Base-by-base conservation (phyloP, 1,140 invertebrate genomes). In the Penaeus vannamei region DNA sequence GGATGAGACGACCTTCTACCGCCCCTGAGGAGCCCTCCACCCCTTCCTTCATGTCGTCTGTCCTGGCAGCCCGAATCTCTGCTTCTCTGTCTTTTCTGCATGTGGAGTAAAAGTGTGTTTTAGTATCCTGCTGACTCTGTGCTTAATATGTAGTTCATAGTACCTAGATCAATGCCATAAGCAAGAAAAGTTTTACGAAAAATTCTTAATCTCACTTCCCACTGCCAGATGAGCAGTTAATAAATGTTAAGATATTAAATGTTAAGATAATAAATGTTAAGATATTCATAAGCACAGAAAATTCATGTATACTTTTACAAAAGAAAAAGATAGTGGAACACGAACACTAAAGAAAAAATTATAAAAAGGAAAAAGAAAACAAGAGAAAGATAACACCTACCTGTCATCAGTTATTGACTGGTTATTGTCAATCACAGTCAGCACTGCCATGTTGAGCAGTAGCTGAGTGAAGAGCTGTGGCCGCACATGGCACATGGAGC, bases 401-500 rank as follows among this genome's bases (percentile, higher is more conserved):
- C 91, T 93, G 91, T 95, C 95, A 91, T 96, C 95, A 12, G 94
- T 94, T 84, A 95, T 94, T 4, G 94, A 95, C 19, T 94, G 93
- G 76, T 93, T 93, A 81, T 93, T 93, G 91, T 94, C 94, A 8
- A 93, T 94, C 0, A 93, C 93, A 32, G 94, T 92, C 90, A 94
- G 87, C 42, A 97, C 95, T 85, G 95, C 95, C 92, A 97, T 95
- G 92, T 95, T 95, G 91, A 96, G 94, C 32, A 98, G 92, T 17
- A 98, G 93, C 88, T 95, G 94, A 1, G 91, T 90, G 86, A 91
- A 91, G 66, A 90, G 93, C 76, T 95, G 95, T 0, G 97, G 96
- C 90, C 95, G 95, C 53, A 97, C 96, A 92, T 96, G 96, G 92
- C 97, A 98, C 90, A 97, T 94, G 1, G 97, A 96, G 92, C 97